phyloP scores from a whole-genome alignment of 2,797 vertebrate species.

The Prionace glauca region DNA sequence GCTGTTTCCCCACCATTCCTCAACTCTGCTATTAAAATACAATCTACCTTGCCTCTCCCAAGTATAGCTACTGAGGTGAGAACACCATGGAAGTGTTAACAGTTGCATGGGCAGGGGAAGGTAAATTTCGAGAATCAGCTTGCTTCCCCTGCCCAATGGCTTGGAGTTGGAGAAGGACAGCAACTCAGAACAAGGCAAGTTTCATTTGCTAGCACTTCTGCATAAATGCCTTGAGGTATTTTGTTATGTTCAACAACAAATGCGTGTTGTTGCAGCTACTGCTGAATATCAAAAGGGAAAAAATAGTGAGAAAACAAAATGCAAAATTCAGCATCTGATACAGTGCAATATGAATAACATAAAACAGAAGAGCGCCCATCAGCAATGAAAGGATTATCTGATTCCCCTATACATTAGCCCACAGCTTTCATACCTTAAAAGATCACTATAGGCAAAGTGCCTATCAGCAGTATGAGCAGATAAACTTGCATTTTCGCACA shows the following conservation, averaged over 20 bases:
- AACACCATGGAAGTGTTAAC: background rate
- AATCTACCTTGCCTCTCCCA: background rate
- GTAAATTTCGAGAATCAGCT: background rate
- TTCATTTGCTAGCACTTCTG: background rate
- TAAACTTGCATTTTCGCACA: slow-evolving; percentile 78
- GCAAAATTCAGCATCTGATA: slow-evolving; percentile 5
- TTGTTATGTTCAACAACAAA: background rate
- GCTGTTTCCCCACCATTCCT: background rate
- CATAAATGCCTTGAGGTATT: background rate
- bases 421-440: slow-evolving; percentile 29
- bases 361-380: slow-evolving; percentile 17
- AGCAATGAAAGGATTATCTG: slow-evolving; percentile 26
- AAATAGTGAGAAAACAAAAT: no score
- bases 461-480: slow-evolving; percentile 70
- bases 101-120: background rate
- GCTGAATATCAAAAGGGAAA: no score
- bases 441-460: slow-evolving; percentile 67
- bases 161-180: background rate
- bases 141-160: background rate
- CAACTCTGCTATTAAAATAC: background rate
- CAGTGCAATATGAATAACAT: slow-evolving; percentile 19
- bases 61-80: background rate
- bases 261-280: background rate
- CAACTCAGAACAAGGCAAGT: background rate
- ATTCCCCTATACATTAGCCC: slow-evolving; percentile 32